These are phyloP conservation scores for Philaenus spumarius DNA, from an alignment of 1,140 invertebrate genomes.

Conservation along the genomic window DNA sequence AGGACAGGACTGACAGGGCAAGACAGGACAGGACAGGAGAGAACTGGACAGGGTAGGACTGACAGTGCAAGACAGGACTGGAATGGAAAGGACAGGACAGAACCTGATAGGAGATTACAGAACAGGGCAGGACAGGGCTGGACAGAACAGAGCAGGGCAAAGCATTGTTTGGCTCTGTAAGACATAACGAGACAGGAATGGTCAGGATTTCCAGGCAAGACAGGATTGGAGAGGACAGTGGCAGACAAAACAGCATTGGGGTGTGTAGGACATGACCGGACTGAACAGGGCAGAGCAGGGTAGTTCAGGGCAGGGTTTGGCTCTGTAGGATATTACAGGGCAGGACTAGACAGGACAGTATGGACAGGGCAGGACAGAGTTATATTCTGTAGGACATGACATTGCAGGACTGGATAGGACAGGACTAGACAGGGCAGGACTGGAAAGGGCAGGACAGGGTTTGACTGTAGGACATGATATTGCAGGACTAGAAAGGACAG, in stretches of 20 bases:
- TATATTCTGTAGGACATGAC: not conserved
- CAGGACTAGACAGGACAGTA: not conserved
- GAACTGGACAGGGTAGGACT: not conserved
- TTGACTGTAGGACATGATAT: too few species aligned
- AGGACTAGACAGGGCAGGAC: not conserved
- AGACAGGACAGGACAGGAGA: not conserved
- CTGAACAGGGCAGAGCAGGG: not conserved
- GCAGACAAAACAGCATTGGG: not conserved
- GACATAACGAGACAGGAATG: too few species aligned
- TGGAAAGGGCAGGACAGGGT: not conserved
- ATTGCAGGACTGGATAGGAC: not conserved
- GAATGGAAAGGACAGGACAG: not conserved
- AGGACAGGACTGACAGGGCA: not conserved
- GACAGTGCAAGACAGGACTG: not conserved
- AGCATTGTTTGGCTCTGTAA: too few species aligned
- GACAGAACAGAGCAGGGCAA: not conserved
- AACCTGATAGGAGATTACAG: not conserved
- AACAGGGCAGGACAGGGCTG: not conserved
- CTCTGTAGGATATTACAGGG: not conserved
- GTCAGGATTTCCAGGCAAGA: not conserved
- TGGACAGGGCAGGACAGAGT: not conserved
- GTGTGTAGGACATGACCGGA: not conserved
- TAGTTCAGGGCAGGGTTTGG: not conserved
- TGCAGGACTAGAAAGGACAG: not conserved
- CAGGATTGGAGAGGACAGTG: not conserved